A percentile compares a stretch with the other conserved stretches of the same genome.
phyloP scores from a whole-genome alignment of 2,888 invertebrate genomes.

The Apamea epomidion region DNA sequence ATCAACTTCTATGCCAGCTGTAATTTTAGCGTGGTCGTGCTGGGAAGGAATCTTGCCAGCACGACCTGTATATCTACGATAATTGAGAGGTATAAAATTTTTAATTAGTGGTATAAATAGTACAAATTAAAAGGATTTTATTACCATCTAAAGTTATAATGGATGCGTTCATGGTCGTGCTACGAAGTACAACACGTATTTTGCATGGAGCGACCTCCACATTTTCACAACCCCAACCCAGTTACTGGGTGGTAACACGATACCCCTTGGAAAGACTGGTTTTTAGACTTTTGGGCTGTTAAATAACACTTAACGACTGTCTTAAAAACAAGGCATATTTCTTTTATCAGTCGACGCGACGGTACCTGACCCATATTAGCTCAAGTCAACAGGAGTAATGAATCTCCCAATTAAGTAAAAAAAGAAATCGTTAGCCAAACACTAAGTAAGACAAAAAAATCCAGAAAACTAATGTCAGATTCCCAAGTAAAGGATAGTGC shows the following conservation, averaged over 20 bases:
- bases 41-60: too few relatives aligned
- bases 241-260: neutral
- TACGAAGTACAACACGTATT: too few relatives aligned
- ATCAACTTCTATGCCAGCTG: too few relatives aligned
- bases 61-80: too few relatives aligned
- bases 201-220: neutral
- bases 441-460: neutral
- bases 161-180: too few relatives aligned
- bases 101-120: too few relatives aligned
- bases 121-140: too few relatives aligned
- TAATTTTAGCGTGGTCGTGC: too few relatives aligned
- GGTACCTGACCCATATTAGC: constrained; percentile 5
- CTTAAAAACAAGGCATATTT: neutral
- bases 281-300: neutral
- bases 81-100: too few relatives aligned
- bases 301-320: neutral
- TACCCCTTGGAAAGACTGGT: neutral
- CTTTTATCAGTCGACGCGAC: too few relatives aligned
- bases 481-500: constrained; percentile 9
- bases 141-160: too few relatives aligned
- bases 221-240: neutral
- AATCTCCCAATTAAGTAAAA: constrained; percentile 5
- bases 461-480: constrained; percentile 11
- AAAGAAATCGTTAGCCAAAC: neutral
- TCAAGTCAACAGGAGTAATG: neutral